Evolutionary conservation across 2,888 invertebrate species (phyloP).

Genomic region (Euphydryas editha): DNA sequence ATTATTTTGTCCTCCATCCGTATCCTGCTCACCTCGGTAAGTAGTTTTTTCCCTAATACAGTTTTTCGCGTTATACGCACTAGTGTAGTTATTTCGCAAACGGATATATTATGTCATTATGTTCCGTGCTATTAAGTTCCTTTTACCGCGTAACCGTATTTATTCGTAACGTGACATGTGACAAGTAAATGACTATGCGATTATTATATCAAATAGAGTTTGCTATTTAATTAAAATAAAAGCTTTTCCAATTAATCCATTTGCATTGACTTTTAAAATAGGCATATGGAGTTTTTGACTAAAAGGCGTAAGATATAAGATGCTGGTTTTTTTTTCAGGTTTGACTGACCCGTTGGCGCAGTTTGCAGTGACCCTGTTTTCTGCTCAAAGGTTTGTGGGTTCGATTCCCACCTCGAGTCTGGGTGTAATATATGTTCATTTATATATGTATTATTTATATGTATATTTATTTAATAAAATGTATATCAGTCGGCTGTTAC

Average conservation of each 20-base stretch:
- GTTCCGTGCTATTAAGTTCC: slow-evolving; percentile 9
- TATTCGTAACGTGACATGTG: slow-evolving; percentile 2
- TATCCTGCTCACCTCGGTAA: slow-evolving; percentile 31
- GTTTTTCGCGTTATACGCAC: slow-evolving; percentile 26
- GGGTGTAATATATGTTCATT: too few species aligned
- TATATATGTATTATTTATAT: too few species aligned
- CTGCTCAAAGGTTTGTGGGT: too few species aligned
- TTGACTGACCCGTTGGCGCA: too few species aligned
- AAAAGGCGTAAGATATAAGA: too few species aligned
- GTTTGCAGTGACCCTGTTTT: too few species aligned
- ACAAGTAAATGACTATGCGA: not conserved
- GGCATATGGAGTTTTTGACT: too few species aligned
- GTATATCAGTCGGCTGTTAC: too few species aligned
- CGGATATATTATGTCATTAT: slow-evolving; percentile 28
- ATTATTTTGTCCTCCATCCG: slow-evolving; percentile 21
- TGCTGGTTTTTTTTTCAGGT: too few species aligned
- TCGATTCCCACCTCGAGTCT: too few species aligned
- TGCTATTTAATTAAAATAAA: not conserved
- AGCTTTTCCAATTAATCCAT: not conserved
- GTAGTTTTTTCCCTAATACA: slow-evolving; percentile 18
- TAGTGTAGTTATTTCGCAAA: slow-evolving; percentile 31
- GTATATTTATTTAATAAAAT: too few species aligned
- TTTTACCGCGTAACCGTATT: slow-evolving; percentile 18
- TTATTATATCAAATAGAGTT: slow-evolving; percentile 3
- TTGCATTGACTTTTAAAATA: too few species aligned